phyloP scores from a whole-genome alignment of 2,797 vertebrate genomes.

The Decapterus maruadsi region DNA sequence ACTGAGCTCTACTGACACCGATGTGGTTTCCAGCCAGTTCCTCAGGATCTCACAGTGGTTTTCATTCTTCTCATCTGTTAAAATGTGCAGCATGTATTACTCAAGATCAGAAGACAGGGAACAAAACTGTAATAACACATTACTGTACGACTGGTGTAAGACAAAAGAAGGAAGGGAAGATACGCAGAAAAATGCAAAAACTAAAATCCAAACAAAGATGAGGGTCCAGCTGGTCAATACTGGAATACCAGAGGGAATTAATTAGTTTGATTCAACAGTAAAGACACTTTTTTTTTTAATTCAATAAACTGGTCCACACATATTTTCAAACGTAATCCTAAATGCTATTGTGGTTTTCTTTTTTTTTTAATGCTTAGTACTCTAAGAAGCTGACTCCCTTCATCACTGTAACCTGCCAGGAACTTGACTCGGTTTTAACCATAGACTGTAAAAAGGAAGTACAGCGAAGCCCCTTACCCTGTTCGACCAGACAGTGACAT shows the following conservation, averaged over 20 bases:
- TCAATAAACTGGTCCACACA: background rate
- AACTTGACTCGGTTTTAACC: too few relatives aligned
- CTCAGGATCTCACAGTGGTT: constrained; percentile 72
- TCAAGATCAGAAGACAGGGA: background rate
- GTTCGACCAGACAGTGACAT: constrained; percentile 42
- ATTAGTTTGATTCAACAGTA: background rate
- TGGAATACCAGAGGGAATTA: background rate
- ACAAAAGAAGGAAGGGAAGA: background rate
- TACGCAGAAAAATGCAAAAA: background rate
- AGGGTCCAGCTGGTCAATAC: background rate
- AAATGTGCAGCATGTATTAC: constrained; percentile 11
- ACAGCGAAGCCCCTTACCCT: constrained; percentile 47
- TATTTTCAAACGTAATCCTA: background rate
- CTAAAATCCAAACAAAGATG: background rate
- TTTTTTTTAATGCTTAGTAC: background rate
- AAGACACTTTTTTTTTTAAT: background rate
- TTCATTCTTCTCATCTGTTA: constrained; percentile 69
- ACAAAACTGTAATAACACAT: background rate
- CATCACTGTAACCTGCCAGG: background rate
- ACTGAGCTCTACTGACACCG: constrained; percentile 84
- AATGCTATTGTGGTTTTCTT: too few relatives aligned
- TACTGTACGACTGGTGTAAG: too few relatives aligned
- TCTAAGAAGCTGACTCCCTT: background rate
- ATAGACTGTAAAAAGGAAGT: too few relatives aligned
- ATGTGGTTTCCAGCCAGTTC: constrained; percentile 68